Evolutionary conservation across 2,888 invertebrate genomes (phyloP), one percentile per base, ranked within the genome.

Genomic region (Amblyjoppa fuscipennis): DNA sequence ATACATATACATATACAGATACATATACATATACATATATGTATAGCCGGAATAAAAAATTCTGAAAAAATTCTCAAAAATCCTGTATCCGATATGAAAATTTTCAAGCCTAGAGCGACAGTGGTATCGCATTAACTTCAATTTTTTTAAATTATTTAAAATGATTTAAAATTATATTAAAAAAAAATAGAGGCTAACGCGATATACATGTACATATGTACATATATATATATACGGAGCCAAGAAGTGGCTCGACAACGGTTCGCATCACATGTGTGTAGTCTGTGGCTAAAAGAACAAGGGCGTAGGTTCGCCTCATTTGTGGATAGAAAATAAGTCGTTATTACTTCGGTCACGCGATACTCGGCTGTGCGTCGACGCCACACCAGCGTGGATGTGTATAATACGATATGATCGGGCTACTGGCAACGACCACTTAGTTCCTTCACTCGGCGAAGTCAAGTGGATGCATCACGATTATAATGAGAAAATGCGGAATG

Each of bases 361-460:
- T 74, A n/a, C 16, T 7, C 3, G 41, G 20, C 38, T n/a, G 2
- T 38, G 20, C 9, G 25, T 38, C n/a, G 20, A 68, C 34, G n/a
- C 16, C 41, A 2, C 38, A 38, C 45, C 16, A 31, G 56, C 31
- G n/a, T 45, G 59, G 11, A 45, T 9, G 28, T 31, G 38, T 45
- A 49, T 49, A 70, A 70, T 34, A n/a, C 45, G 41, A 78, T 61
- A n/a, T 34, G 78, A 28, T 70, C 13, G 25, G 70, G 49, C 69
- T 49, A 49, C 70, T 61, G 61, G 45, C 20, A 78, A 49, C 59
- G 45, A 68, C 31, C 70, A 78, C 70, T 70, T 70, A 61, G 45
- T 49, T 49, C 51, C 20, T 56, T 34, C 70, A 78, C 45, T 45
- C 13, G n/a, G 45, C 59, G 38, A 56, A 69, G 31, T 70, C 64